Evolutionary conservation across 1,140 invertebrate genomes (phyloP).

Genomic region (Episyrphus balteatus): DNA sequence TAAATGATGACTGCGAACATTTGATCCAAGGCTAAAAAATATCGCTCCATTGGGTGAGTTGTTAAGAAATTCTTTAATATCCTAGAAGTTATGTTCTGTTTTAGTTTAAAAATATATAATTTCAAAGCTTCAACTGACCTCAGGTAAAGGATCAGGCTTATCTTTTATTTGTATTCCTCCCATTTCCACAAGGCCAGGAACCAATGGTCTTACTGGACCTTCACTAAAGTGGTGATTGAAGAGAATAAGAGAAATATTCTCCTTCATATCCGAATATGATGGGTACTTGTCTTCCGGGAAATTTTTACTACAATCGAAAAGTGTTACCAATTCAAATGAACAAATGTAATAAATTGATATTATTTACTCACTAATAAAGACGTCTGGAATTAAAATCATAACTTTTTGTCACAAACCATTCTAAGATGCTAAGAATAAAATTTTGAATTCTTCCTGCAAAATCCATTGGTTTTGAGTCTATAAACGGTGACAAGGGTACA

Average conservation of each 20-base stretch:
- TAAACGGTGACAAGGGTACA: constrained; percentile 23
- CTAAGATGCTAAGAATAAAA: background rate
- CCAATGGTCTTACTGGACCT: constrained; percentile 24
- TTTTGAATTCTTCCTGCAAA: constrained; percentile 6
- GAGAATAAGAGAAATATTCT: constrained; percentile 18
- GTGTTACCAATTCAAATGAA: no score
- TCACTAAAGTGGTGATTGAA: constrained; percentile 29
- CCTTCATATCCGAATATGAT: constrained; percentile 15
- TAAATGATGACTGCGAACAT: constrained; percentile 35
- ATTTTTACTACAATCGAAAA: constrained; percentile 9
- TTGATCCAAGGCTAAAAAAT: constrained; percentile 48
- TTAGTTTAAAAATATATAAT: no score
- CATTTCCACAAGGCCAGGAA: constrained; percentile 35
- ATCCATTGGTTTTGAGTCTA: constrained; percentile 11
- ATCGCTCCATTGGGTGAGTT: constrained; percentile 40
- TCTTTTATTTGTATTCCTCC: constrained; percentile 35
- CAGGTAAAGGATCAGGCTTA: constrained; percentile 9
- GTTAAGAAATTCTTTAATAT: constrained; percentile 30
- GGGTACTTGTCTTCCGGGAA: constrained; percentile 18
- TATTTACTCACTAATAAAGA: no score
- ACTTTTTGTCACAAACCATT: no score
- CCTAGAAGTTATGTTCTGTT: no score
- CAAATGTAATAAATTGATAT: no score
- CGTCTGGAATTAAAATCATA: no score
- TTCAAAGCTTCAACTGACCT: constrained; percentile 1